A percentile compares a stretch with the other conserved stretches of the same genome.
These are phyloP conservation scores for Stigmatopora argus DNA, from an alignment of 2,113 vertebrate species.

Conservation along the genomic window DNA sequence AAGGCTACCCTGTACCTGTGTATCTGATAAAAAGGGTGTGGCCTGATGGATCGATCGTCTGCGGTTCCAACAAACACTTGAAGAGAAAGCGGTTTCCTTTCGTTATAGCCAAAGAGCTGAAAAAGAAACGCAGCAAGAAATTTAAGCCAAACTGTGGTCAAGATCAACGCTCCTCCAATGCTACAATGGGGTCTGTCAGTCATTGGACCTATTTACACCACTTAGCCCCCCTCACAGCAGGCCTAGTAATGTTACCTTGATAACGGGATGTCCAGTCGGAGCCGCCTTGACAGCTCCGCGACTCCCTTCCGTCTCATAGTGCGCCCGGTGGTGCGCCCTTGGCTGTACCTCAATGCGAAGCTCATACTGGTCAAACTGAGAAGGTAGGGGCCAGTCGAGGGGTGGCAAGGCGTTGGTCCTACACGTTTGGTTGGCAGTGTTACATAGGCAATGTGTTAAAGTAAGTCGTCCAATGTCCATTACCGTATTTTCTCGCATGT, in stretches of 20 bases:
- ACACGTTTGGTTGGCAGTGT: neutral
- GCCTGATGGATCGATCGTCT: conserved; percentile 82
- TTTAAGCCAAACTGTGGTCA: neutral
- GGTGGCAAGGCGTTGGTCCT: conserved; percentile 84
- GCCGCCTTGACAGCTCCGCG: conserved; percentile 84
- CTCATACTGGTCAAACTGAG: conserved; percentile 84
- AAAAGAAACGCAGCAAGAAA: conserved; percentile 2
- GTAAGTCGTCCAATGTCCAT: too few relatives aligned
- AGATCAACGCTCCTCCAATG: neutral
- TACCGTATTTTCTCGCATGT: too few relatives aligned
- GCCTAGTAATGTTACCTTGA: conserved; percentile 73
- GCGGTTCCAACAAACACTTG: conserved; percentile 92
- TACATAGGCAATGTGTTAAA: neutral
- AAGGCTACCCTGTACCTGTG: conserved; percentile 67
- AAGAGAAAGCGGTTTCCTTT: conserved; percentile 82
- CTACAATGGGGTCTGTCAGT: neutral
- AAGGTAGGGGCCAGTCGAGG: conserved; percentile 86
- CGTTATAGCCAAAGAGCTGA: conserved; percentile 80
- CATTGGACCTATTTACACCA: neutral
- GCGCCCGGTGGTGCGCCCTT: conserved; percentile 83
- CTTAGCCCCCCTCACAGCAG: neutral
- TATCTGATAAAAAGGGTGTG: conserved; percentile 90
- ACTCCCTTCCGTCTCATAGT: conserved; percentile 90
- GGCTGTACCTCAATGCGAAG: conserved; percentile 86
- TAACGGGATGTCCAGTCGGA: conserved; percentile 80